Evolutionary conservation across 1,140 invertebrate genomes (phyloP).

Genomic region (Drosophila orosa): DNA sequence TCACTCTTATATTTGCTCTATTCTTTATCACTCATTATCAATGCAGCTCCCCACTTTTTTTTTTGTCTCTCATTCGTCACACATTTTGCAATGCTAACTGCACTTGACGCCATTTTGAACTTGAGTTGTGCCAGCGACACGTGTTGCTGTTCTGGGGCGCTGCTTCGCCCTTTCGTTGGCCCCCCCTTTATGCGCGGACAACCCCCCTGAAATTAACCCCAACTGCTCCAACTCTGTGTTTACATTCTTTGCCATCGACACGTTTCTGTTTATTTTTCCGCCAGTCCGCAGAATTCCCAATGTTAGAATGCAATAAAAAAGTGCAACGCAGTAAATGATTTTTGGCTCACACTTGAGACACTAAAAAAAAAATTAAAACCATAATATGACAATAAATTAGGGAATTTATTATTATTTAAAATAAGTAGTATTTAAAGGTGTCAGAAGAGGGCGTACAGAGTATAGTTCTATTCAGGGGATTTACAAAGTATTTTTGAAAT

Average conservation of each 20-base stretch:
- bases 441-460: background rate
- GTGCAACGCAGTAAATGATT: conserved; percentile 39
- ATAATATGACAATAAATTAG: background rate
- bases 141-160: conserved; percentile 30
- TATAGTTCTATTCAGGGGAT: background rate
- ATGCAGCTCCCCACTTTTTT: conserved; percentile 8
- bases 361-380: background rate
- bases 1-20: background rate
- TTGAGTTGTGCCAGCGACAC: conserved; percentile 48
- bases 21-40: conserved; percentile 39
- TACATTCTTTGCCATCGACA: conserved; percentile 40
- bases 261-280: conserved; percentile 35
- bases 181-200: background rate
- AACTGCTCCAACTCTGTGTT: conserved; percentile 18
- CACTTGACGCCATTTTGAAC: conserved; percentile 57
- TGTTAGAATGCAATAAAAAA: conserved; percentile 39
- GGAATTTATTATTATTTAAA: background rate
- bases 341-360: conserved; percentile 8
- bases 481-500: background rate
- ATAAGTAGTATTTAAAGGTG: no score
- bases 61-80: conserved; percentile 37
- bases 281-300: conserved; percentile 5
- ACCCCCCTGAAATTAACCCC: background rate
- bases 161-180: background rate
- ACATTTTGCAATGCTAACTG: conserved; percentile 35